phyloP scores from a whole-genome alignment of 2,113 vertebrate genomes.

The Mormoops blainvillei region DNA sequence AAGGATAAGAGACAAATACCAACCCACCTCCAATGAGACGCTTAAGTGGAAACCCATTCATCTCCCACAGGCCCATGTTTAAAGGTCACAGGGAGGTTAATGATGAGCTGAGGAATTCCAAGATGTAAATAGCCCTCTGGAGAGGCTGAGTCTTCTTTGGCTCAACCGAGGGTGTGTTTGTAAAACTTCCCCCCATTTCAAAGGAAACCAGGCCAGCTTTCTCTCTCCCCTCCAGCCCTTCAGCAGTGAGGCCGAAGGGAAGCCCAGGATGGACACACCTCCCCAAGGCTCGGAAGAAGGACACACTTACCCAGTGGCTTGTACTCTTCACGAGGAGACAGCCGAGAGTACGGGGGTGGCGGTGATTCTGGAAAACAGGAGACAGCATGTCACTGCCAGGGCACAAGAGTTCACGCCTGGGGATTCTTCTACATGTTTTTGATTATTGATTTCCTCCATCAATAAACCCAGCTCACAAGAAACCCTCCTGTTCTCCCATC shows the following conservation, averaged over 20 bases:
- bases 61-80: constrained; percentile 46
- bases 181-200: constrained; percentile 58
- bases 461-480: neutral
- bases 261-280: neutral
- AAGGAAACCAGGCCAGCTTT: constrained; percentile 35
- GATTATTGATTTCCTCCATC: neutral
- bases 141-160: neutral
- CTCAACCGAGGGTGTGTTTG: neutral
- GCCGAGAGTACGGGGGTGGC: constrained; percentile 97
- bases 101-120: constrained; percentile 42
- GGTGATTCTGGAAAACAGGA: constrained; percentile 94
- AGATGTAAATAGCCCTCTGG: constrained; percentile 48
- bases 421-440: neutral
- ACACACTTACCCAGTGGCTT: constrained; percentile 96
- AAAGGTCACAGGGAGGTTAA: constrained; percentile 68
- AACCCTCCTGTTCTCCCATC: neutral
- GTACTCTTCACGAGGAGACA: constrained; percentile 95
- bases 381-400: constrained; percentile 53
- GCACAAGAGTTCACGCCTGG: neutral
- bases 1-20: neutral
- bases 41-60: constrained; percentile 40
- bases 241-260: neutral
- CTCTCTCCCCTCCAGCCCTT: neutral
- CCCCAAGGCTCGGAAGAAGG: neutral
- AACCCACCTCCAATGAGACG: neutral